These are phyloP conservation scores for Tyto alba DNA, from an alignment of 2,113 vertebrate species.

Conservation along the genomic window DNA sequence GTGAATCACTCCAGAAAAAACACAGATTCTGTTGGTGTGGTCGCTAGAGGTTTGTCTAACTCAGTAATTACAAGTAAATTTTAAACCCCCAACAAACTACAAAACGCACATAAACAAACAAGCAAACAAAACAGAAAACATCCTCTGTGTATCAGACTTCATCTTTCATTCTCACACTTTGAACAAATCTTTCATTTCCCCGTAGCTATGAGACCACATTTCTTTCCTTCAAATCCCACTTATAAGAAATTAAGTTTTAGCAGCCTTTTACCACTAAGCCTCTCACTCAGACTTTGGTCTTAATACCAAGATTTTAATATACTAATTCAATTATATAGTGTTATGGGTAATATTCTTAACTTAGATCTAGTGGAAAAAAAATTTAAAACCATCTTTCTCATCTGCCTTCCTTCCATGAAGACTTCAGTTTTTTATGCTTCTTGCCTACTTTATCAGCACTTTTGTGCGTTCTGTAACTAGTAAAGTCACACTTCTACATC, in stretches of 20 bases:
- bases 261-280: neutral
- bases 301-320: constrained; percentile 18
- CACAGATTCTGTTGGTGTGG: neutral
- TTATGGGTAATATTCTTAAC: constrained; percentile 23
- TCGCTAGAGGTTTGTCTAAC: neutral
- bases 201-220: neutral
- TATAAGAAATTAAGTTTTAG: neutral
- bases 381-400: neutral
- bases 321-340: constrained; percentile 27
- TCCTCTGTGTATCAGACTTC: neutral
- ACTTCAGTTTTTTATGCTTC: neutral
- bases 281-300: constrained; percentile 22
- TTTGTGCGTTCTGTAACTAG: neutral
- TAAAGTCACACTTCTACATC: neutral
- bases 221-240: neutral
- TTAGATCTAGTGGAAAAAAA: neutral
- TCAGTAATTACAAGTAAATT: neutral
- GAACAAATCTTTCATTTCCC: neutral
- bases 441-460: neutral
- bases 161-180: neutral
- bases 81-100: fast-evolving
- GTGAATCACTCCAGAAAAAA: neutral
- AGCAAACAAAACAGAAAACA: neutral
- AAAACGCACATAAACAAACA: neutral
- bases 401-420: neutral